These are phyloP conservation scores for Mayetiola destructor DNA, from an alignment of 2,888 invertebrate genomes.

Conservation along the genomic window DNA sequence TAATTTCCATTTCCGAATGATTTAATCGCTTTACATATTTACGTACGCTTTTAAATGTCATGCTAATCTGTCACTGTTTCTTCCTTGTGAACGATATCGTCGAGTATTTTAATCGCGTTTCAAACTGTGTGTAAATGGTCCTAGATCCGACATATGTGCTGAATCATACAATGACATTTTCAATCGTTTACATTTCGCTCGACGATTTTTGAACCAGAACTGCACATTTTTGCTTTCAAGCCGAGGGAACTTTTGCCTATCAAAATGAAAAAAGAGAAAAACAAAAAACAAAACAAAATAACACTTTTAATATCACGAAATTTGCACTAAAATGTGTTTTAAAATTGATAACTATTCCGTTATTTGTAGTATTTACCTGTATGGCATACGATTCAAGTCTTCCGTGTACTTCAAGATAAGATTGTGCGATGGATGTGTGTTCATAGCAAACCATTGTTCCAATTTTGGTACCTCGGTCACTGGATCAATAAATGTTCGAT, in stretches of 20 bases:
- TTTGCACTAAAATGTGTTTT: no score
- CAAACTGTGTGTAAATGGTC: constrained; percentile 33
- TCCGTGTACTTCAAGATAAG: constrained; percentile 95
- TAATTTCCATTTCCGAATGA: no score
- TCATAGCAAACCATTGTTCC: constrained; percentile 92
- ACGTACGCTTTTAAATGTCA: no score
- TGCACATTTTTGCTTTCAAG: constrained; percentile 98
- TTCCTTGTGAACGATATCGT: background rate
- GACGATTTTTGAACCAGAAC: constrained; percentile 98
- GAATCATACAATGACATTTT: constrained; percentile 75
- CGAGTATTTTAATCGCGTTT: background rate
- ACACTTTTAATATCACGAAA: no score
- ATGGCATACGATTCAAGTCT: constrained; percentile 91
- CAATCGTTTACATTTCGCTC: constrained; percentile 94
- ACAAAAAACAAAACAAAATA: background rate
- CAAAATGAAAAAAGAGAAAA: background rate
- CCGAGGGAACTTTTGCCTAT: constrained; percentile 91
- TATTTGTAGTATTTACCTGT: constrained; percentile 36
- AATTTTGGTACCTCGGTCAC: constrained; percentile 91
- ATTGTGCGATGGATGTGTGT: constrained; percentile 97
- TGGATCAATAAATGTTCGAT: constrained; percentile 97
- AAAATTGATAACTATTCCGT: background rate
- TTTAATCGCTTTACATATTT: no score
- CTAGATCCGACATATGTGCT: constrained; percentile 29
- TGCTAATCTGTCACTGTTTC: no score